These are phyloP conservation scores for Hirtodrosophila confusa DNA, from an alignment of 2,888 invertebrate genomes.

Conservation along the genomic window DNA sequence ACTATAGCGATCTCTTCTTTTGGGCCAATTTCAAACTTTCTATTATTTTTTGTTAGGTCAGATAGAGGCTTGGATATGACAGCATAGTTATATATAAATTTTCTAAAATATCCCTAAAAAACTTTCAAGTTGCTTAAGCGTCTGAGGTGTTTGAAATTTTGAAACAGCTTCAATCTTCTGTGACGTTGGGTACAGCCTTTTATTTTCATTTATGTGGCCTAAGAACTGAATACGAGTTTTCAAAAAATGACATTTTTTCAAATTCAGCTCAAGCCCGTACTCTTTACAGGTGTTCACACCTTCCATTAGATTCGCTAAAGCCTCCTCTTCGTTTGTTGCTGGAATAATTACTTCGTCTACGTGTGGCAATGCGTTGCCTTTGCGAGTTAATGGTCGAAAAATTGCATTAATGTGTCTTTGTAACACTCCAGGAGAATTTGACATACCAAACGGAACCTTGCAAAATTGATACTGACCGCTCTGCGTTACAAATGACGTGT, in stretches of 20 bases:
- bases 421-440: conserved; percentile 69
- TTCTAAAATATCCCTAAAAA: conserved; percentile 7
- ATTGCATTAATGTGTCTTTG: conserved; percentile 42
- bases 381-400: conserved; percentile 35
- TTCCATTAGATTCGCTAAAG: neutral
- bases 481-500: conserved; percentile 76
- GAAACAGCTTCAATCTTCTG: conserved; percentile 8
- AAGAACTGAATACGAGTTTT: conserved; percentile 5
- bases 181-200: conserved; percentile 3
- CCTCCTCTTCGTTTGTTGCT: neutral
- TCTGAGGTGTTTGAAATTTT: conserved; percentile 5
- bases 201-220: neutral
- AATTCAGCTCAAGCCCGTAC: conserved; percentile 4
- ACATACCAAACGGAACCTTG: conserved; percentile 65
- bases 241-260: conserved; percentile 4
- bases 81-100: neutral
- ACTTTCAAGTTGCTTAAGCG: conserved; percentile 9
- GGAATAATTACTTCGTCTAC: conserved; percentile 6
- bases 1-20: too few relatives aligned
- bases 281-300: neutral
- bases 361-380: conserved; percentile 26
- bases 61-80: too few relatives aligned
- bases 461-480: conserved; percentile 49
- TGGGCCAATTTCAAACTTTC: too few relatives aligned
- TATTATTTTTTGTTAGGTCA: too few relatives aligned